Evolutionary conservation across 2,888 invertebrate genomes (phyloP), one percentile per base, ranked within the genome.

Genomic region (Drosophila rubida): DNA sequence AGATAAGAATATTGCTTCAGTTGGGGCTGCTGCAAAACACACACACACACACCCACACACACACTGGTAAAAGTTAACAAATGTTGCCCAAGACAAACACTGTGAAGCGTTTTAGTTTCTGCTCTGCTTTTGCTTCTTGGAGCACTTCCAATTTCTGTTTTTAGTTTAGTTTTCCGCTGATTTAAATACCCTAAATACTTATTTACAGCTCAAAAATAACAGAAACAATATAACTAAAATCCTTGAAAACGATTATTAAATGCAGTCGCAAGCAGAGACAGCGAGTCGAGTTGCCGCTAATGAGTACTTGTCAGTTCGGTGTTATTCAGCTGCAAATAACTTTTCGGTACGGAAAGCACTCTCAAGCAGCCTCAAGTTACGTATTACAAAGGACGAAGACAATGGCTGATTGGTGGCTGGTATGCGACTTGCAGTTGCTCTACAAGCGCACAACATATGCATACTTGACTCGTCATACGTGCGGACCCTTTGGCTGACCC

Each of bases 1-100:
- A 88, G 88, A 88, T 88, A 88, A 88, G 85, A 81, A 86, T 78
- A 75, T 75, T 77, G 64, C 72, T 63, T 64, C 75, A 83, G 78
- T 67, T 70, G 71, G 30, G 32, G 32, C 62, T 69, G 78, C 59
- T 62, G 73, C 69, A 63, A 27, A 32, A 54, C 53, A 62, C 30
- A 62, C 14, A 49, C 11, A 44, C 27, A 45, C 19, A 59, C 14
- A 66, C 39, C 14, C 23, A 51, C 19, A 59, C 16, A 27, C 32
- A 7, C 35, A 44, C 41, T 13, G 48, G 41, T 44, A 16, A 39
- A 30, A 61, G 45, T 57, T 49, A 53, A 58, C 65, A 76, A 74
- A 57, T 69, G 64, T 67, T 50, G 39, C 55, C 37, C 41, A 79
- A 78, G 67, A 64, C 77, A 80, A 80, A 79, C 78, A 80, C 58